Base-by-base conservation (phyloP, 2,888 invertebrate species). In the Ischnura elegans region DNA sequence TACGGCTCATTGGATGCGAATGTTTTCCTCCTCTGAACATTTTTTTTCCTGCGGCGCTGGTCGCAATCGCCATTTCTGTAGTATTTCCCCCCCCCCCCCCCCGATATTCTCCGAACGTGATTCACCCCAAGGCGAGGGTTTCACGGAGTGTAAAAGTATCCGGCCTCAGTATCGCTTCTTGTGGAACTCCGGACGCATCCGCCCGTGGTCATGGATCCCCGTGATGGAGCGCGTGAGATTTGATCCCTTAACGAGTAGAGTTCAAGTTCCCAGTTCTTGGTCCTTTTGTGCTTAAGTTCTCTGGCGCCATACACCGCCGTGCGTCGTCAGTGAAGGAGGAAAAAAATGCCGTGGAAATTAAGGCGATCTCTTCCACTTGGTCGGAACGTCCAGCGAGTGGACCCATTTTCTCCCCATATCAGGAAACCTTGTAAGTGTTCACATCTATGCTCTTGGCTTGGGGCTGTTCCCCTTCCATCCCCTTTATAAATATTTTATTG, bases 81-180 rank as follows among this genome's bases (percentile, higher is more conserved):
- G 76, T 1, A 16, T 76, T 76, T 36, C 13, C 1, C 25, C 16
- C 13, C 5, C 61, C n/a, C n/a, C 2, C 25, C 47, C 6, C 47
- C 25, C 66, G 6, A 29, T 16, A 13, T 76, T 36, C 29, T n/a
- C 76, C 76, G 76, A 76, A 76, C 29, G 76, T 76, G 76, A 76
- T 29, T 76, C 76, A 76, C 36, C 19, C 51, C 13, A 29, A 8
- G 76, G n/a, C n/a, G 76, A 36, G 76, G 5, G 36, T 76, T 76
- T 76, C 76, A 8, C 6, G 36, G 76, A n/a, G 76, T 76, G 76
- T 76, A 76, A 76, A 76, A 61, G 36, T 76, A 76, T 76, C 76
- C 76, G 76, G 76, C 29, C 76, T 0, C 76, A 36, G 76, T 16
- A 13, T 76, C 36, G 76, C 76, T 16, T 36, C 76, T 29, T 66